Base-by-base conservation (phyloP, 2,888 invertebrate genomes). In the Tineola bisselliella region DNA sequence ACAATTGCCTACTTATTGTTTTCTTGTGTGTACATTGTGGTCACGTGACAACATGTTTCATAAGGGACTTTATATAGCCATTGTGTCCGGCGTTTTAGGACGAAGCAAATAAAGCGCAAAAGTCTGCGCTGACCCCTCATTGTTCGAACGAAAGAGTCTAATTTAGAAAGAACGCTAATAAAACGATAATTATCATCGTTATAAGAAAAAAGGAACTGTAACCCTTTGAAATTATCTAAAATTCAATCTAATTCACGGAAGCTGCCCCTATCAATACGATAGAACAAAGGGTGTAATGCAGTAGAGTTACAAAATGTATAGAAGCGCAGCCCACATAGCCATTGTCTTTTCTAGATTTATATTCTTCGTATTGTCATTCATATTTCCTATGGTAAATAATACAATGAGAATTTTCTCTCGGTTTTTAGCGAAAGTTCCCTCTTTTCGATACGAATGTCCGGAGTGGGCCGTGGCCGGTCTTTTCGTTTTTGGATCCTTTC, bases 221-320 rank as follows among this genome's bases (percentile, higher is more conserved):
- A 54, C 77, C 74, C 74, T 75, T 74, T 72, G 25, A 77, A 76
- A 81, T 82, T 84, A 84, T 84, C 83, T 79, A 75, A 76, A 78
- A 81, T 82, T 80, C 82, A 81, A 84, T 82, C 81, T 84, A 80
- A 81, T 81, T 79, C 77, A 78, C 79, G 75, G 74, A 76, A 75
- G 78, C 61, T 56, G 43, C 63, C 78, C 78, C 79, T 76, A 79
- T 81, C 81, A 43, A 62, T 63, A 56, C 61, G 79, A 78, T 75
- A 76, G 70, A 72, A 79, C 83, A 81, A 81, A 79, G 79, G 81
- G 77, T 79, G 19, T 57, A 79, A 79, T 79, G 75, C 62, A 58
- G 54, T 57, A 75, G 70, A 70, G 72, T 61, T 57, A 61, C 61
- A 61, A 59, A 61, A 62, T 63, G 62, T 61, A 66, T 68, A 70